Evolutionary conservation across 2,888 invertebrate species (phyloP).

Genomic region (Amiota minor): DNA sequence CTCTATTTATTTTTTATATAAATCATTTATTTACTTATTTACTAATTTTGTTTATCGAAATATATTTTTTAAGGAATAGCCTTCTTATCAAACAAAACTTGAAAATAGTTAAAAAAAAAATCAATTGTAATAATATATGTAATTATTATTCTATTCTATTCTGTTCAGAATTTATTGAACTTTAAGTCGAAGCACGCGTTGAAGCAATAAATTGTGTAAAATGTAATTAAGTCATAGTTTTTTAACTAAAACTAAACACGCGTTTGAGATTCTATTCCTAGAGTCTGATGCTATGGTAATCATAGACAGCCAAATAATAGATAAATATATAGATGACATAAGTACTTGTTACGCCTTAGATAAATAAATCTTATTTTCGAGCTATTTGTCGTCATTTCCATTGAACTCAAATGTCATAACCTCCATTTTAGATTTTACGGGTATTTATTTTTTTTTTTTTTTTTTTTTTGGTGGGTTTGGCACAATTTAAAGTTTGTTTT

Average conservation of each 20-base stretch:
- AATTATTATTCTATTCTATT: no score
- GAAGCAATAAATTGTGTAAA: conserved; percentile 32
- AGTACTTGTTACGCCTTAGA: no score
- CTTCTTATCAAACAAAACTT: no score
- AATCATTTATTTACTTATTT: no score
- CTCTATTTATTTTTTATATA: not conserved
- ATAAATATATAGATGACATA: no score
- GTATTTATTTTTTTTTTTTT: no score
- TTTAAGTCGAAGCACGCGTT: conserved; percentile 7
- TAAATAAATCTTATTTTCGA: conserved; percentile 15
- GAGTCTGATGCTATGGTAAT: not conserved
- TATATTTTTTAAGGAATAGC: no score
- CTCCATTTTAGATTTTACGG: conserved; percentile 13
- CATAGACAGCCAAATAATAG: no score
- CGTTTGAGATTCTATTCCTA: not conserved
- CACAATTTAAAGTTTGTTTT: conserved; percentile 1
- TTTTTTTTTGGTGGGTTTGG: conserved; percentile 18
- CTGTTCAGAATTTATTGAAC: not conserved
- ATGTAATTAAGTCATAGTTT: not conserved
- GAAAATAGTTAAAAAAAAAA: no score
- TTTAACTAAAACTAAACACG: no score
- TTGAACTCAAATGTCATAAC: conserved; percentile 23
- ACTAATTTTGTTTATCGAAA: no score
- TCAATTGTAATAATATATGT: no score
- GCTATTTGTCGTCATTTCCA: conserved; percentile 15